Evolutionary conservation across 1,140 invertebrate species (phyloP).

Genomic region (Cherax quadricarinatus): DNA sequence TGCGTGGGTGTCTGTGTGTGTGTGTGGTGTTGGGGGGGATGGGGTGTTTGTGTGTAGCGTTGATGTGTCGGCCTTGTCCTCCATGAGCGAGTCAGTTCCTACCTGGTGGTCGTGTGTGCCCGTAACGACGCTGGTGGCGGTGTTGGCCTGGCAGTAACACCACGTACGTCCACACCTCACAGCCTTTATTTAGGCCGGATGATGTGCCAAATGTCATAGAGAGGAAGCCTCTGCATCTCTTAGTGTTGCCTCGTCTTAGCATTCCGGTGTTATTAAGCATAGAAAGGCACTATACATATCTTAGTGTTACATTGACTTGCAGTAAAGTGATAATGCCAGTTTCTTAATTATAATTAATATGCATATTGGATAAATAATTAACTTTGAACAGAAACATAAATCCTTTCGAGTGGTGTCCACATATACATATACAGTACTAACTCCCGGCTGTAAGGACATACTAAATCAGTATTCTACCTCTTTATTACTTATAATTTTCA

Average conservation of each 20-base stretch:
- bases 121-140: not conserved
- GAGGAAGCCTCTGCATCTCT: not conserved
- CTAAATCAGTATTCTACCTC: no score
- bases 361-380: no score
- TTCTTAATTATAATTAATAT: no score
- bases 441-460: no score
- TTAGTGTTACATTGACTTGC: not conserved
- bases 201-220: not conserved
- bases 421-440: no score
- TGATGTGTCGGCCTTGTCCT: slow-evolving; percentile 6
- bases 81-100: slow-evolving; percentile 20
- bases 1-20: no score
- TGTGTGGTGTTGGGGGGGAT: no score
- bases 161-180: not conserved
- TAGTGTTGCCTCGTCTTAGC: not conserved
- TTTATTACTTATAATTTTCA: no score
- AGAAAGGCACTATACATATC: not conserved
- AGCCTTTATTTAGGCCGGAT: not conserved
- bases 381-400: no score
- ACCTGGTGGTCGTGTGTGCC: slow-evolving; percentile 23
- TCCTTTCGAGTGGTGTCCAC: no score
- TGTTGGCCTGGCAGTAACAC: not conserved
- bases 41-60: not conserved
- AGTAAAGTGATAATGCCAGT: no score
- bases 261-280: not conserved